Evolutionary conservation across 1,140 invertebrate genomes (phyloP), one percentile per base, ranked within the genome.

Genomic region (Plutomurus gul): DNA sequence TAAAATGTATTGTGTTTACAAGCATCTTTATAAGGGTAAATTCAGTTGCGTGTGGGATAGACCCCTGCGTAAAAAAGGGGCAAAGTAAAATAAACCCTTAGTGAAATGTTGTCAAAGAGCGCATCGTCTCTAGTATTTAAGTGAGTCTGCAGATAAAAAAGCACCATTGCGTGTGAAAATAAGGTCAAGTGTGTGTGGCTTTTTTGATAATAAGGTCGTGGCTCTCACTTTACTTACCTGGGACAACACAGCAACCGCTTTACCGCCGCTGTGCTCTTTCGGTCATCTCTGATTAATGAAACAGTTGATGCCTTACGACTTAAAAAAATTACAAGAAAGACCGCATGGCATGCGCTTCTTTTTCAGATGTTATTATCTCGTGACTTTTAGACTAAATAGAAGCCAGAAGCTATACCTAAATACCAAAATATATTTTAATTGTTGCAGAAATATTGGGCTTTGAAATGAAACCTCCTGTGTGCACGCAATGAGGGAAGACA

Each of bases 181-280:
- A 65, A 65, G 56, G 56, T 65, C 56, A 65, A 65, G 27, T 65
- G 56, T 65, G 56, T 65, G 56, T 65, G 56, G 56, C 25, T 65
- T 65, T 43, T 43, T 8, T 65, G 56, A 33, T 65, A 65, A 65
- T 65, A 65, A 65, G 56, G 56, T 33, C 56, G 27, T 33, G 27
- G 30, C 56, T 65, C 56, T 65, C 13, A 5, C 36, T 65, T 16
- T 33, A 36, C 27, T 36, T 16, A 27, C 27, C 56, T 65, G 25
- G 18, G 56, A 30, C 25, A 36, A 65, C 56, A 65, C 25, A 36
- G 36, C 56, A 65, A 65, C 56, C 36, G 56, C 27, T 60, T 65
- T 30, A 18, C 27, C 25, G 33, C 22, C 51, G 25, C 56, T 65
- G 3, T n/a, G 56, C 56, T 27, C 36, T 60, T 65, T 65, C 27